Percentiles rank a stretch among this genome's conserved stretches.
Evolutionary conservation across 2,113 vertebrate genomes (phyloP).

Genomic region (Odocoileus virginianus): DNA sequence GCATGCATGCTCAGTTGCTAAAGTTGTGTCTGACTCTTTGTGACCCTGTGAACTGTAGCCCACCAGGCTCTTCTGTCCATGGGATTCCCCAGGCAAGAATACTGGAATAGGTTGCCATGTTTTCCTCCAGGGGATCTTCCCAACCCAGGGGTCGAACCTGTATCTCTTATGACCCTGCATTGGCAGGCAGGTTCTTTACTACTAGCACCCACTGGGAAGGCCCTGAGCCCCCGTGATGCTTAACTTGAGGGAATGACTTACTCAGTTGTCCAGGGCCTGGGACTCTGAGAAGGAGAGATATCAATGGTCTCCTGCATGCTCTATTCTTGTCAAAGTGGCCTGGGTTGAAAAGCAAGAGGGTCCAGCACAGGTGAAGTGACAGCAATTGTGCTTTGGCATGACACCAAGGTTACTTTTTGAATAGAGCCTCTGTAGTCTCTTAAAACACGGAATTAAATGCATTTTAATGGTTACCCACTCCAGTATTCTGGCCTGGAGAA

Average conservation of each 20-base stretch:
- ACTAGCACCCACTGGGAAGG: background rate
- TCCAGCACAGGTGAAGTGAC: background rate
- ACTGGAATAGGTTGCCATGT: background rate
- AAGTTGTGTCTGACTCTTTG: background rate
- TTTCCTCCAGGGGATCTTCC: background rate
- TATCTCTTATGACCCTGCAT: background rate
- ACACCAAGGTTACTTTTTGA: slow-evolving; percentile 20
- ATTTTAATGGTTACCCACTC: background rate
- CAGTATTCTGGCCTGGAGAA: background rate
- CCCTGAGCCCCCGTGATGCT: background rate
- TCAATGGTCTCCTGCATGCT: accelerated
- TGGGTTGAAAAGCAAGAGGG: background rate
- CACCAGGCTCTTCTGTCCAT: background rate
- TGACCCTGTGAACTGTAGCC: background rate
- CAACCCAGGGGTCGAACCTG: background rate
- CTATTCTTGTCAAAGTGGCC: background rate
- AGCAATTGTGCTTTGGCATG: background rate
- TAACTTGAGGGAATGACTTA: background rate
- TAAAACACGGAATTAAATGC: background rate
- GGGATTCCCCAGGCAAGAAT: background rate
- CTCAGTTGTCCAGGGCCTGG: background rate
- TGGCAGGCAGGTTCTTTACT: background rate
- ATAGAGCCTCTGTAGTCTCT: background rate
- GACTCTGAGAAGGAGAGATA: background rate
- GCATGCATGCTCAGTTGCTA: background rate